Evolutionary conservation across 2,888 invertebrate genomes (phyloP), one percentile per base, ranked within the genome.

Genomic region (Drosophila aldrichi): DNA sequence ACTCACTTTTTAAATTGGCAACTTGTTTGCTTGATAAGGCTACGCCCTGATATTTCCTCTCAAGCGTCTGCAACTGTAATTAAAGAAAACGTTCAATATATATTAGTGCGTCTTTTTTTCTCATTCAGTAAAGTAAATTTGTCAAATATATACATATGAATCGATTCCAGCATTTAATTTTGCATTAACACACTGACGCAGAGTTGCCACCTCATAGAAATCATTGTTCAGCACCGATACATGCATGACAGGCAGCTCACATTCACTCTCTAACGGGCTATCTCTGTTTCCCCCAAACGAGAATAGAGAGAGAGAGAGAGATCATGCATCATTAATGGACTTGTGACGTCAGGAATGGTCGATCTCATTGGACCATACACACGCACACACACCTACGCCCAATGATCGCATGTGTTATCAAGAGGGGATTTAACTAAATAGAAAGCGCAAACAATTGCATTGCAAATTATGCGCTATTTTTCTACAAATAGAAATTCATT

Each of bases 401-500:
- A 57, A 48, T 60, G 69, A 77, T 76, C 76, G 70, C 74, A 77
- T 77, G 76, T 65, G 77, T 77, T 77, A 77, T 77, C 76, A 77
- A 70, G 62, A 74, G 74, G 62, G 61, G 52, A 55, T 70, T 74
- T 77, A 67, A 52, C 69, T 67, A 69, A 82, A 86, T 86, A 79
- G 84, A 82, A 82, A 82, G 81, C 84, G 79, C 87, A 81, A 86
- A 83, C 77, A 72, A 77, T 83, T 79, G 81, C 83, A 77, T 77
- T 77, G 71, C 77, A 79, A 86, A 83, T 83, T 81, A 83, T 83
- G 84, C 74, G 74, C 82, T 83, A 77, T 87, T 83, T 77, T 86
- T 79, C 87, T 81, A 81, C 82, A 83, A 83, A 87, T 87, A 87
- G 84, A 87, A 86, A 87, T 55, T 55, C 38, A 61, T 29, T 38